Evolutionary conservation across 2,888 invertebrate genomes (phyloP).

Genomic region (Capitulum mitella): DNA sequence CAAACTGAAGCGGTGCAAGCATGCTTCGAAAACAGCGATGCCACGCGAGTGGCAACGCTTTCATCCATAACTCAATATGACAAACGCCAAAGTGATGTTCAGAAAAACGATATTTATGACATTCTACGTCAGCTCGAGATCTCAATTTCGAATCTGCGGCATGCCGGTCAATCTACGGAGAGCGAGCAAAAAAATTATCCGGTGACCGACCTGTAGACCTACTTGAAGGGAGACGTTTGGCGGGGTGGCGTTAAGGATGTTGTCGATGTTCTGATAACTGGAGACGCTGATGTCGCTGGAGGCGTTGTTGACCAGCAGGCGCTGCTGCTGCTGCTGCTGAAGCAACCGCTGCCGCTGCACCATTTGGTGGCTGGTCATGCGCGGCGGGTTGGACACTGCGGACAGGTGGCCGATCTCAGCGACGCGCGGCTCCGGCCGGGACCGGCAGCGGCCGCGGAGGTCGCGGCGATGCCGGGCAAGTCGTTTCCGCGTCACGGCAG

Average conservation of each 20-base stretch:
- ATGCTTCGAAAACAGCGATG: no score
- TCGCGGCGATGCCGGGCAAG: no score
- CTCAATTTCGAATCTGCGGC: no score
- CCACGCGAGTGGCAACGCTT: no score
- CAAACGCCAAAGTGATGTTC: no score
- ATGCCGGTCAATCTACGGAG: background rate
- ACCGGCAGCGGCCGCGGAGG: no score
- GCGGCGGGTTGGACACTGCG: conserved; percentile 46
- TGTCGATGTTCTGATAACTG: conserved; percentile 63
- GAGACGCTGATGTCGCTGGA: conserved; percentile 26
- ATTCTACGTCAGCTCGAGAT: no score
- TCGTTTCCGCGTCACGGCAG: background rate
- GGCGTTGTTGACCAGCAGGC: conserved; percentile 60
- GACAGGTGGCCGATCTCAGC: conserved; percentile 41
- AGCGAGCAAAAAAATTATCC: background rate
- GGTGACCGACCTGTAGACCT: conserved; percentile 30
- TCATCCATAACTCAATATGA: no score
- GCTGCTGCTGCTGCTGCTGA: conserved; percentile 72
- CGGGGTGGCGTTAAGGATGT: conserved; percentile 69
- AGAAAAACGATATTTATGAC: no score
- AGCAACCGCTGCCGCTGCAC: conserved; percentile 58
- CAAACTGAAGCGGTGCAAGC: no score
- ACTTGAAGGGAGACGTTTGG: conserved; percentile 80
- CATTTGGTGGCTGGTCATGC: conserved; percentile 49
- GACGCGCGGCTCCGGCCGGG: no score